A percentile compares a stretch with the other conserved stretches of the same genome.
phyloP scores from a whole-genome alignment of 2,113 vertebrate species.

The Columba livia region DNA sequence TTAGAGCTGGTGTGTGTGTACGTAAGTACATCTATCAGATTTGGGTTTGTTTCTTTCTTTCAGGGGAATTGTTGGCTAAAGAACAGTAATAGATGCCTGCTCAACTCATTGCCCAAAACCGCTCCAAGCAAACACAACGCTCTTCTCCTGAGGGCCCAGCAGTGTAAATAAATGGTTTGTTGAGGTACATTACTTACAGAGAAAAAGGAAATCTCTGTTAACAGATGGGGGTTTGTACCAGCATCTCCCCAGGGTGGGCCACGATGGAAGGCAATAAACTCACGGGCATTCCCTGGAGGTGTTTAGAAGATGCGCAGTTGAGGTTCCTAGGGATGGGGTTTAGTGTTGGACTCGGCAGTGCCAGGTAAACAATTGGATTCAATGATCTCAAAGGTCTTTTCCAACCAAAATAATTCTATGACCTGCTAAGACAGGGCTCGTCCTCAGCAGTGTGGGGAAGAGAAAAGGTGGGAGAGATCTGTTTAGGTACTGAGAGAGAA shows the following conservation, averaged over 20 bases:
- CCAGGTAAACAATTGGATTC: no score
- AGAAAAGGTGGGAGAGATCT: background rate
- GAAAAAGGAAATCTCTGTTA: background rate
- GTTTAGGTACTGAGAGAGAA: background rate
- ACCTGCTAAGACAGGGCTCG: background rate
- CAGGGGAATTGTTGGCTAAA: background rate
- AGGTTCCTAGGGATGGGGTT: no score
- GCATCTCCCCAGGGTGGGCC: background rate
- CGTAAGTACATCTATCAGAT: background rate
- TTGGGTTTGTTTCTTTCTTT: background rate
- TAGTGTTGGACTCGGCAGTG: no score
- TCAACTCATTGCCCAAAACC: background rate
- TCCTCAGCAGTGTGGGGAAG: background rate
- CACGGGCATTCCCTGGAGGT: background rate
- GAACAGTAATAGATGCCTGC: background rate
- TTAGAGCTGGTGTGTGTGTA: background rate
- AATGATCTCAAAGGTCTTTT: no score
- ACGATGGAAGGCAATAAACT: background rate
- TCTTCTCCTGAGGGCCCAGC: background rate
- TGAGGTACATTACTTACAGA: background rate
- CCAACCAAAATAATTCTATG: no score
- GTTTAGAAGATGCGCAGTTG: no score
- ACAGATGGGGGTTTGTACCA: background rate
- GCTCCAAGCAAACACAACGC: background rate
- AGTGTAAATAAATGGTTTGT: background rate